Evolutionary conservation across 2,888 invertebrate genomes (phyloP).

Genomic region (Liopterus haemorrhoidalis): DNA sequence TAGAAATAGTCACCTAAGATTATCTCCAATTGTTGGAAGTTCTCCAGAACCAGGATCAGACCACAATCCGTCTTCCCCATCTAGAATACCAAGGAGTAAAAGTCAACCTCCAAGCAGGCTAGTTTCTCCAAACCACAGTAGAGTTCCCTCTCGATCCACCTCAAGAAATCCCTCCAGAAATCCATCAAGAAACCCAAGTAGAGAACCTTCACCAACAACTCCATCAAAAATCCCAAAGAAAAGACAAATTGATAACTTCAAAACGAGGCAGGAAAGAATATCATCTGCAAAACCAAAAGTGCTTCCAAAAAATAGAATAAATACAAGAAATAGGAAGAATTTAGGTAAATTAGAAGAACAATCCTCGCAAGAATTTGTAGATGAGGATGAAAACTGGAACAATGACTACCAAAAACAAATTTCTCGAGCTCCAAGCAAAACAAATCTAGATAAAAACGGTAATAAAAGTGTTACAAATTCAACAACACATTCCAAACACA

Average conservation of each 20-base stretch:
- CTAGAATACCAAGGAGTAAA: slow-evolving; percentile 36
- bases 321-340: slow-evolving; percentile 36
- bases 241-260: slow-evolving; percentile 21
- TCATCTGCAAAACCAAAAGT: slow-evolving; percentile 41
- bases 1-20: slow-evolving; percentile 10
- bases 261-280: not conserved
- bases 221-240: slow-evolving; percentile 39
- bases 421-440: not conserved
- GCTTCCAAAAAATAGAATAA: slow-evolving; percentile 42
- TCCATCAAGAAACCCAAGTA: slow-evolving; percentile 33
- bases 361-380: slow-evolving; percentile 20
- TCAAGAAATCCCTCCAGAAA: slow-evolving; percentile 18
- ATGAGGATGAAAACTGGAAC: slow-evolving; percentile 13
- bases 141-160: not conserved
- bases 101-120: slow-evolving; percentile 33
- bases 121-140: slow-evolving; percentile 29
- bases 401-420: slow-evolving; percentile 24
- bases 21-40: slow-evolving; percentile 36
- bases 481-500: too few relatives aligned
- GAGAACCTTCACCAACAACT: slow-evolving; percentile 41
- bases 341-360: slow-evolving; percentile 29
- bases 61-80: slow-evolving; percentile 41
- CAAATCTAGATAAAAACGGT: not conserved
- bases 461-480: too few relatives aligned
- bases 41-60: slow-evolving; percentile 39